A percentile compares a stretch with the other conserved stretches of the same genome.
phyloP scores from a whole-genome alignment of 2,888 invertebrate genomes.

The Euclidia mi region DNA sequence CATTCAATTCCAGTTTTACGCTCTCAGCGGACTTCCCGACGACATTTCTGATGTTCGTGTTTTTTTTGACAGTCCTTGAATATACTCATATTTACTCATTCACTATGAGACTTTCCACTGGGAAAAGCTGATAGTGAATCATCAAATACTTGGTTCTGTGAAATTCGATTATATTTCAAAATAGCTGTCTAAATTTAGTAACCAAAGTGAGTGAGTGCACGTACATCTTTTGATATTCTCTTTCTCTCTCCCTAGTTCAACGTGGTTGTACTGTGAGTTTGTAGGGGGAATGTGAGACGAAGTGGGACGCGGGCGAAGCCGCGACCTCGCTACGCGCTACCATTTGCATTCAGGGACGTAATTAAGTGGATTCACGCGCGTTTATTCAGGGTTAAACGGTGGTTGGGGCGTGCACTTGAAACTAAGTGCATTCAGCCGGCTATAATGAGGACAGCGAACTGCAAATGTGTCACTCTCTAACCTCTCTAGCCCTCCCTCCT shows the following conservation, averaged over 20 bases:
- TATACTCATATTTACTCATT: no score
- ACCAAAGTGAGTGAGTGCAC: no score
- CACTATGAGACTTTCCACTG: no score
- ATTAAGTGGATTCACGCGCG: constrained; percentile 43
- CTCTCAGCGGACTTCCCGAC: constrained; percentile 14
- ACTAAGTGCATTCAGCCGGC: constrained; percentile 52
- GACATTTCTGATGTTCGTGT: constrained; percentile 9
- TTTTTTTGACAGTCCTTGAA: constrained; percentile 13
- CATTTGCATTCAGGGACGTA: constrained; percentile 35
- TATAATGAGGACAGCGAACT: constrained; percentile 59
- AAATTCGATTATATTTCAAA: no score
- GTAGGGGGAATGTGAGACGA: no score
- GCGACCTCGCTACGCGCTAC: constrained; percentile 14
- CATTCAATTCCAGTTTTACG: constrained; percentile 31
- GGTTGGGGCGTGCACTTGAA: constrained; percentile 51
- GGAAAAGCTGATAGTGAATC: no score
- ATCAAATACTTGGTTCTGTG: constrained; percentile 30
- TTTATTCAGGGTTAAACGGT: constrained; percentile 50
- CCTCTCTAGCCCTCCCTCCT: constrained; percentile 13
- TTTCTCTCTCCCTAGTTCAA: no score
- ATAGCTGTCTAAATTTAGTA: no score
- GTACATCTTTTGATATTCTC: no score
- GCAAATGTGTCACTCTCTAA: constrained; percentile 57
- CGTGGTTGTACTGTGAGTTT: no score
- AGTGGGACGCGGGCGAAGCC: not conserved